Evolutionary conservation across 2,797 vertebrate species (phyloP), one percentile per base, ranked within the genome.

Genomic region (Brachymystax lenok): DNA sequence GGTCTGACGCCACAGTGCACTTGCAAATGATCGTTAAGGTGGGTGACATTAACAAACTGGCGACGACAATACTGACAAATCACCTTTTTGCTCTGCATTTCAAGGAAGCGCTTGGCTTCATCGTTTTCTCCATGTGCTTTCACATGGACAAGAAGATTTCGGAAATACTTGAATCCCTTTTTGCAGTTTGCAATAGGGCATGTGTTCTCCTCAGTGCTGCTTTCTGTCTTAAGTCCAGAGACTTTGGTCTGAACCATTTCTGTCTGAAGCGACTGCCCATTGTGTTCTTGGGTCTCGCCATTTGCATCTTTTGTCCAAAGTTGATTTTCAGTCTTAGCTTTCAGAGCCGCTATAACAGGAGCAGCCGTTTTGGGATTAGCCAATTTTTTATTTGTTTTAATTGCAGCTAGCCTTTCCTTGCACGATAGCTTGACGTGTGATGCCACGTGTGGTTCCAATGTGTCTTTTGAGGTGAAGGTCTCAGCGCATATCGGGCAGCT

Each of bases 51-150:
- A 19, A 99, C 94, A 82, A 99, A 99, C 83, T 99, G 97, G 35
- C 98, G 93, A 10, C 97, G 96, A 85, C 98, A 99, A 92, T 98
- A 99, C 91, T 99, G 98, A 85, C 98, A 99, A 88, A 98, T 95
- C 17, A 99, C 97, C 88, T 99, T 99, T 85, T 97, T 98, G 88
- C 94, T 97, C 82, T 97, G 97, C 95, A 99, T 96, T 92, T 99
- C 96, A 56, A 99, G 96, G 81, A 97, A 99, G 63, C 95, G 95
- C 80, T 95, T 96, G 0, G 97, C 98, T 86, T 99, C 98, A 79
- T 98, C 96, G 0, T 95, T 94, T 73, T 99, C 95, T 24, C 96
- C 96, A 40, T 99, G 98, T 74, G 92, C 95, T 81, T 95, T 98
- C 16, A 96, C 97, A 0, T 99, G 97, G 67, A 97, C 96, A 81